Base-by-base conservation (phyloP, 1,140 invertebrate genomes). In the Teleopsis dalmanni region DNA sequence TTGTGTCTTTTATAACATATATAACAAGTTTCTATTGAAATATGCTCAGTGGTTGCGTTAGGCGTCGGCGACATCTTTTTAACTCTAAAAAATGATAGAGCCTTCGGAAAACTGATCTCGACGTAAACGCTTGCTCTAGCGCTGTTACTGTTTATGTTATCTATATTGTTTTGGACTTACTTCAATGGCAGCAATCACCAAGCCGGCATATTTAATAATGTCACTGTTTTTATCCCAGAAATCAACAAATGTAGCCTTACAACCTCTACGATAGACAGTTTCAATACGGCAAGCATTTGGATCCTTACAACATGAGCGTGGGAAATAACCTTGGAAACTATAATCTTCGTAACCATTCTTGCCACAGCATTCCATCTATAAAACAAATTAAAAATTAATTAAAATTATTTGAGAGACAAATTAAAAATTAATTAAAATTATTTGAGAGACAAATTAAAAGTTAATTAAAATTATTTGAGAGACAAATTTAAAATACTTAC, bases 151-250 rank as follows among this genome's bases (percentile, higher is more conserved):
- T 13, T 42, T 40, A 27, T 21, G 18, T 48, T 18, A 41, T 19
- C 9, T 18, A 47, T 21, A 19, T 25, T 29, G 27, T 36, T 34
- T 23, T 21, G 18, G 49, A 54, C 35, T 70, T 59, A 85, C 83
- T 75, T 85, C 83, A 56, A 82, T 71, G 55, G 71, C 81, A 38
- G 81, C 82, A 52, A 87, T 74, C 44, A 78, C 81, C 46, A 87
- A 76, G 13, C 80, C 80, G 26, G 84, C 61, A 13, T 76, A 77
- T 56, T 79, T 83, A 36, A 85, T 72, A 25, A 78, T 60, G 50
- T 78, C 75, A 46, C 76, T 76, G 58, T 73, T 66, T 69, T 16
- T 62, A 63, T 53, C 75, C 64, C 53, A 82, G 66, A 14, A 76
- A 0, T 73, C 56, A 11, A 59, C 59, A 2, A 83, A 47, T 8